Percentiles rank a stretch among this genome's conserved stretches.
phyloP scores from a whole-genome alignment of 2,113 vertebrate genomes.

The Gymnocephalus cernua region DNA sequence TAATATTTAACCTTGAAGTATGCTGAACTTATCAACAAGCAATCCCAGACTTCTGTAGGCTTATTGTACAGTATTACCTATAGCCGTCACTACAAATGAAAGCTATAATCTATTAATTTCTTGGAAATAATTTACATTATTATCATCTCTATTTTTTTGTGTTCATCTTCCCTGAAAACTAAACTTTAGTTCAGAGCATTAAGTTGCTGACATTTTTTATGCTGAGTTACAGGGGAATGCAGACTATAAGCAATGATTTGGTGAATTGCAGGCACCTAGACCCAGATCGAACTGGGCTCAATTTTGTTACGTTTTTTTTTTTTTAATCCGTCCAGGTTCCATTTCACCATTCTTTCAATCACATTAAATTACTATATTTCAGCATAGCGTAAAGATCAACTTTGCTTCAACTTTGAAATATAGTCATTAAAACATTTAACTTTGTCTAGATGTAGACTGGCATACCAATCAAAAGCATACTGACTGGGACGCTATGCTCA shows the following conservation, averaged over 20 bases:
- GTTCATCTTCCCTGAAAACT: background rate
- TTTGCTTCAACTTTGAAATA: background rate
- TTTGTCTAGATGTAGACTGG: background rate
- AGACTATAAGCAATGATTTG: background rate
- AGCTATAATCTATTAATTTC: background rate
- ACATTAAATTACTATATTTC: background rate
- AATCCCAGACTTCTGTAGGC: background rate
- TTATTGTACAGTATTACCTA: background rate
- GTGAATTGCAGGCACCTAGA: background rate
- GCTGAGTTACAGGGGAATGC: background rate
- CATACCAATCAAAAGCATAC: background rate
- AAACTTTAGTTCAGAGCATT: background rate
- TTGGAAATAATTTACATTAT: background rate
- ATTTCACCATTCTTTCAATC: background rate
- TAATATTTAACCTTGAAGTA: background rate
- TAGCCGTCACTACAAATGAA: background rate
- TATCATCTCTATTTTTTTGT: background rate
- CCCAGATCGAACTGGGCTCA: background rate
- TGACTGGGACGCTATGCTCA: background rate
- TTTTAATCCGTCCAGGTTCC: background rate
- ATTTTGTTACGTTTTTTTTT: background rate
- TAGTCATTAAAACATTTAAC: conserved; percentile 9
- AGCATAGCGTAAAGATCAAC: background rate
- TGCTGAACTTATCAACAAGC: background rate
- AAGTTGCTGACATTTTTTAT: background rate